Conservation (phyloP, 1,140 invertebrate species). For the Lepidurus packardi region DNA sequence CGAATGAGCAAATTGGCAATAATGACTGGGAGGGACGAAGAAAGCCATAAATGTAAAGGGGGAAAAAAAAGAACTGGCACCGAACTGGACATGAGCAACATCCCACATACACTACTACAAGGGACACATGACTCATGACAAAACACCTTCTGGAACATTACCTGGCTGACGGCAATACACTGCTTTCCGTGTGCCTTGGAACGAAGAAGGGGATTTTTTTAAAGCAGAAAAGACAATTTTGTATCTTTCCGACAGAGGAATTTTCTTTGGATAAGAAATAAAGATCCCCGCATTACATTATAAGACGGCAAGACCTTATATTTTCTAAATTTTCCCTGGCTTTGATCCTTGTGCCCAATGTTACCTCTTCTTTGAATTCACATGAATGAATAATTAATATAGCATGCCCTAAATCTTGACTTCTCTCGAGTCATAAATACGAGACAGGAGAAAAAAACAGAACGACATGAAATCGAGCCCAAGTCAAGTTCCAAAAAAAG, state of each 20-base stretch:
- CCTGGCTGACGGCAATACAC: slow-evolving; percentile 33
- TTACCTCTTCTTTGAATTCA: neutral
- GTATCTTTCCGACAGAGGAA: too few relatives aligned
- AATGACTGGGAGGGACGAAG: neutral
- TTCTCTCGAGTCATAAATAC: neutral
- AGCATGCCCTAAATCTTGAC: neutral
- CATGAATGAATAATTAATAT: neutral
- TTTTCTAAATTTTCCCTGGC: neutral
- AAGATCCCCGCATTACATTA: too few relatives aligned
- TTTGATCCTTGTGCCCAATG: neutral
- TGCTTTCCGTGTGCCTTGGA: slow-evolving; percentile 33
- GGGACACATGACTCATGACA: neutral
- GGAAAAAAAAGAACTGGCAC: neutral
- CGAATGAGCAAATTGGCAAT: neutral
- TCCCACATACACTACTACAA: slow-evolving; percentile 4
- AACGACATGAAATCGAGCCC: neutral
- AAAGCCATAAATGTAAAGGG: neutral
- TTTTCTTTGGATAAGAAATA: too few relatives aligned
- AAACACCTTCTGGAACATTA: slow-evolving; percentile 29
- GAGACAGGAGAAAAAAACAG: neutral
- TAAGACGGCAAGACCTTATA: too few relatives aligned
- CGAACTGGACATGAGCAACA: neutral
- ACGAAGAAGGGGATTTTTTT: slow-evolving; percentile 12
- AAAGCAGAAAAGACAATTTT: neutral
- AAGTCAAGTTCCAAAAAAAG: neutral